These are phyloP conservation scores for Lepus townsendii DNA, from an alignment of 2,797 vertebrate species.

Conservation along the genomic window DNA sequence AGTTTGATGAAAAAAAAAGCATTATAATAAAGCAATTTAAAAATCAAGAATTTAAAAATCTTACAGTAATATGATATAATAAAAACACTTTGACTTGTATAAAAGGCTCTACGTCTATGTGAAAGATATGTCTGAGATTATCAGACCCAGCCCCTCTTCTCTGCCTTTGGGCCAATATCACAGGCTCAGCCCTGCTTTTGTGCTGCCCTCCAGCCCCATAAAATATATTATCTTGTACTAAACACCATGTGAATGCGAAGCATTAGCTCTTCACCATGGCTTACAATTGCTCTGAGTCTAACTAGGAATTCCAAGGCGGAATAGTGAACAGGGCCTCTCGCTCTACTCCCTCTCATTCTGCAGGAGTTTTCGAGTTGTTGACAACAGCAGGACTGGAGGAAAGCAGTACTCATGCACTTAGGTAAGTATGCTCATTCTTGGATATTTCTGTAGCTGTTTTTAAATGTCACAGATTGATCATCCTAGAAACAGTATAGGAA, in stretches of 20 bases:
- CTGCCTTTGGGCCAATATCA: slow-evolving; percentile 41
- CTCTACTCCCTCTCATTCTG: neutral
- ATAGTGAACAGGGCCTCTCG: fast-evolving
- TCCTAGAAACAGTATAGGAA: slow-evolving; percentile 53
- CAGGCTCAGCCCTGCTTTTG: slow-evolving; percentile 18
- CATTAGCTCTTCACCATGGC: slow-evolving; percentile 29
- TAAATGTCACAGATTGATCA: slow-evolving; percentile 18
- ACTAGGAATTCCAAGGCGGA: neutral
- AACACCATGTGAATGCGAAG: slow-evolving; percentile 28
- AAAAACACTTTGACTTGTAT: slow-evolving; percentile 52
- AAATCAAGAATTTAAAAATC: slow-evolving; percentile 56
- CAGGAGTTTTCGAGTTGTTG: neutral
- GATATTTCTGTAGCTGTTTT: slow-evolving; percentile 32
- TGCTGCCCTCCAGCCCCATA: neutral
- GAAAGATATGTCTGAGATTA: neutral
- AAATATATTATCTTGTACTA: neutral
- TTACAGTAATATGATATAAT: slow-evolving; percentile 42
- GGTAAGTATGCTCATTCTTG: neutral
- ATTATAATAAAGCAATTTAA: slow-evolving; percentile 41
- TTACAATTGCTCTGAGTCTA: neutral
- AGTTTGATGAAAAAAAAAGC: slow-evolving; percentile 33
- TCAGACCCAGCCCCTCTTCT: too few species aligned
- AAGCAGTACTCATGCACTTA: neutral
- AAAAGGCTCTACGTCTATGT: neutral
- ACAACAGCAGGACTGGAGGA: slow-evolving; percentile 8